Evolutionary conservation across 2,888 invertebrate species (phyloP), one percentile per base, ranked within the genome.

Genomic region (Octonoba sinensis): DNA sequence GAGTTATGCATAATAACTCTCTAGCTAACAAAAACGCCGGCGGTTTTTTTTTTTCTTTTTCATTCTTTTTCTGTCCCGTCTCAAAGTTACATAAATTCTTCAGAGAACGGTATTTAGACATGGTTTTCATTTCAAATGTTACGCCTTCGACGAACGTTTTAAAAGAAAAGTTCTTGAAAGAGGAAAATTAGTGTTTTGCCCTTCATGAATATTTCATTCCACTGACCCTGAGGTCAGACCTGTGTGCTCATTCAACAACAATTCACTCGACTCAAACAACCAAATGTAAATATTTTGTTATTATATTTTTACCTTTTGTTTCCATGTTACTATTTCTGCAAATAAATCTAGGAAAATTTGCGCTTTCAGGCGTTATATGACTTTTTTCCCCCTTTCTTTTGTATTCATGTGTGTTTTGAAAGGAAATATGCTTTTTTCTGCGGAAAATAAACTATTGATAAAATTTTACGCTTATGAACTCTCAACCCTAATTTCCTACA

Each of bases 201-300:
- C 56, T 47, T 71, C 71, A 78, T 78, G 78, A 71, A 78, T 78
- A 65, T 78, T 78, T 71, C 65, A 78, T 71, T n/a, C 11, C 51
- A 57, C 18, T 56, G 47, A 65, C 71, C 71, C 47, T 13, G 27
- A 65, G 36, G 65, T 78, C 71, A 65, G 64, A 77, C 62, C 64
- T 56, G 70, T 22, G 65, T 59, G 66, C 27, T 49, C 71, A 57
- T 71, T 64, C 57, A 47, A 3, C 0, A 1, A 11, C 36, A 36
- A 6, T 36, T 36, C 11, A 36, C n/a, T 18, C 44, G 36, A 56
- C 46, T 13, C 3, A 13, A 66, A 75, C 22, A 67, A 56, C 47
- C 60, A 69, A 64, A 62, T 22, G 59, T 49, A 1, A 56, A 44
- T 24, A 27, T 47, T 44, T 49, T 57, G 3, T 51, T 51, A 67